Percentiles rank a stretch among this genome's conserved stretches.
These are phyloP conservation scores for Hiodon alosoides DNA, from an alignment of 2,113 vertebrate species.

Conservation along the genomic window DNA sequence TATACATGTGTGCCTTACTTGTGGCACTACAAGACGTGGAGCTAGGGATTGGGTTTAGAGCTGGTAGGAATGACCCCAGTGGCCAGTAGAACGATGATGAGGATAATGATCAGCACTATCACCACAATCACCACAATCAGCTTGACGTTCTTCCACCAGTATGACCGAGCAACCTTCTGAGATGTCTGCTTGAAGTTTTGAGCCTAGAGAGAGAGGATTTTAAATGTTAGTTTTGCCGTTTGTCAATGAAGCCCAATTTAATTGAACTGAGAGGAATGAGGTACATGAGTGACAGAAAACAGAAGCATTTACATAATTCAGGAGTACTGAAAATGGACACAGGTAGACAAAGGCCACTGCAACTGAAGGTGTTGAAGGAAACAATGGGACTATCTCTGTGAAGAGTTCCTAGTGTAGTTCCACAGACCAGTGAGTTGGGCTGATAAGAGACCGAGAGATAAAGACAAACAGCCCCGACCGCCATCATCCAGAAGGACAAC, in stretches of 20 bases:
- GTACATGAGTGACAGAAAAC: too few relatives aligned
- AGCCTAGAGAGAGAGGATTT: conserved; percentile 56
- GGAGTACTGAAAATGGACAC: too few relatives aligned
- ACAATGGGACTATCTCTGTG: background rate
- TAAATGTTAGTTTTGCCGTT: too few relatives aligned
- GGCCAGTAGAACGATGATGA: conserved; percentile 80
- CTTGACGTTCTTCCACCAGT: conserved; percentile 95
- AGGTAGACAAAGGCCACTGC: too few relatives aligned
- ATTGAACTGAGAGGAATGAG: too few relatives aligned
- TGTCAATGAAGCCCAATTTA: too few relatives aligned
- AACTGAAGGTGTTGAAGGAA: background rate
- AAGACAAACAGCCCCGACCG: background rate
- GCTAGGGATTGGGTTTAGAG: accelerated
- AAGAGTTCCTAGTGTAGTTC: background rate
- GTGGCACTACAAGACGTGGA: background rate
- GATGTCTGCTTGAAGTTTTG: conserved; percentile 90
- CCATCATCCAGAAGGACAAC: background rate
- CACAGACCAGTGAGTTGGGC: background rate
- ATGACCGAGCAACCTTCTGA: conserved; percentile 81
- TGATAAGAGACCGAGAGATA: background rate
- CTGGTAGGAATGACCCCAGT: conserved; percentile 71
- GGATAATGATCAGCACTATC: conserved; percentile 67
- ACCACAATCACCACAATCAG: conserved; percentile 75
- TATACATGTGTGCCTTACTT: conserved; percentile 25
- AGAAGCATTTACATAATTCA: too few relatives aligned